Conservation (phyloP, 1,140 invertebrate genomes). For the Drosophila sproati region DNA sequence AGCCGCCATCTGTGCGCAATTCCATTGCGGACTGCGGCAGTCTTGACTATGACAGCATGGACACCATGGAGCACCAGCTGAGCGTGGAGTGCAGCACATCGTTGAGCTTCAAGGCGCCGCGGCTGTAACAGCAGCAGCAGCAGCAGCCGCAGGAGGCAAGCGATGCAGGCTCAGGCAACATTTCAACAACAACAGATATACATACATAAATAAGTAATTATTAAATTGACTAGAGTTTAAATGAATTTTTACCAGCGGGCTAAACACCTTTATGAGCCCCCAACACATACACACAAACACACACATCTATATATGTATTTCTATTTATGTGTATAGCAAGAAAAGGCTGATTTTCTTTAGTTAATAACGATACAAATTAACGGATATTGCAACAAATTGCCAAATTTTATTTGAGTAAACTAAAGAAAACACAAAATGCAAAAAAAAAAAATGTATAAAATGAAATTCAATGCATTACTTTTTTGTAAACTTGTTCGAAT, state of each 20-base stretch:
- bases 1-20: constrained; percentile 72
- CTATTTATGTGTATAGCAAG: constrained; percentile 76
- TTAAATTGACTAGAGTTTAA: constrained; percentile 19
- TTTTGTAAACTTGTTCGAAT: constrained; percentile 29
- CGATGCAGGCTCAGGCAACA: constrained; percentile 36
- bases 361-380: constrained; percentile 55
- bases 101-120: constrained; percentile 70
- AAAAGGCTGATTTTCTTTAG: constrained; percentile 82
- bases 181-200: constrained; percentile 21
- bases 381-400: constrained; percentile 77
- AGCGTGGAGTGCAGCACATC: constrained; percentile 67
- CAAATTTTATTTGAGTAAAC: constrained; percentile 72
- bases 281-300: constrained; percentile 15
- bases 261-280: constrained; percentile 1
- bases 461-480: constrained; percentile 32
- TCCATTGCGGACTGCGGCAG: constrained; percentile 75
- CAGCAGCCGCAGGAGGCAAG: constrained; percentile 22
- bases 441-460: constrained; percentile 14
- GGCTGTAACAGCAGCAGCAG: constrained; percentile 67
- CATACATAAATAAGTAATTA: constrained; percentile 13
- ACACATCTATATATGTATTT: constrained; percentile 58
- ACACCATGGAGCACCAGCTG: constrained; percentile 51
- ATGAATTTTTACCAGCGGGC: constrained; percentile 1
- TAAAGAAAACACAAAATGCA: constrained; percentile 30
- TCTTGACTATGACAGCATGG: constrained; percentile 55